Conservation (phyloP, 2,113 vertebrate genomes). For the Colinus virginianus region DNA sequence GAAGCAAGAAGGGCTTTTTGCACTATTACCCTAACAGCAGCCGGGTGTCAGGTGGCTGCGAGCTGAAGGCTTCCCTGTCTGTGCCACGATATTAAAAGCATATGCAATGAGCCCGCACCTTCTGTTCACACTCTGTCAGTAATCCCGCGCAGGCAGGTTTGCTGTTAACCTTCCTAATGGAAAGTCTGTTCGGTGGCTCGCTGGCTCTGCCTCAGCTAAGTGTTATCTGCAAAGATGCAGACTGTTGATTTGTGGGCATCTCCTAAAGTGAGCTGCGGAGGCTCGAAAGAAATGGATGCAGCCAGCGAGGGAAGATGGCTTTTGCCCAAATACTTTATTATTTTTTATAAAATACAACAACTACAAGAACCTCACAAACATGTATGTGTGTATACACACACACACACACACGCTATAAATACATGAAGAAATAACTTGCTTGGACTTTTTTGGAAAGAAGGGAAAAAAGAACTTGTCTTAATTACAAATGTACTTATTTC, state of each 20-base stretch:
- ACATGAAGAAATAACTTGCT: not conserved
- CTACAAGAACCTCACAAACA: not conserved
- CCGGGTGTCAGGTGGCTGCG: constrained; percentile 27
- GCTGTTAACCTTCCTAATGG: constrained; percentile 54
- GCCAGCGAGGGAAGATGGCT: not conserved
- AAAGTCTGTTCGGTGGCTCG: constrained; percentile 6
- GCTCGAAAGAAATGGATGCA: constrained; percentile 31
- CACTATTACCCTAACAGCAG: not conserved
- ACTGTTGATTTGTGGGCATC: constrained; percentile 57
- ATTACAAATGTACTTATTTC: constrained; percentile 57
- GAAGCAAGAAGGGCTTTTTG: not conserved
- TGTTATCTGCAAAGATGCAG: constrained; percentile 67
- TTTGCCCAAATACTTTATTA: not conserved
- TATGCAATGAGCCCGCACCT: constrained; percentile 55
- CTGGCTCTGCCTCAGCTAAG: constrained; percentile 15
- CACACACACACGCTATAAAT: not conserved
- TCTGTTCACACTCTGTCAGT: constrained; percentile 41
- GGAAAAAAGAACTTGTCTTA: constrained; percentile 29
- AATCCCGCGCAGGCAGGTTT: constrained; percentile 44
- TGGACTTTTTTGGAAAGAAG: not conserved
- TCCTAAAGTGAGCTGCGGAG: constrained; percentile 40
- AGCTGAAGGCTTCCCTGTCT: constrained; percentile 29
- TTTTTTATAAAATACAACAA: not conserved
- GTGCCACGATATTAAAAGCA: constrained; percentile 55
- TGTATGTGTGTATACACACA: not conserved